A percentile compares a stretch with the other conserved stretches of the same genome.
Evolutionary conservation across 2,113 vertebrate genomes (phyloP).

Genomic region (Spea bombifrons): DNA sequence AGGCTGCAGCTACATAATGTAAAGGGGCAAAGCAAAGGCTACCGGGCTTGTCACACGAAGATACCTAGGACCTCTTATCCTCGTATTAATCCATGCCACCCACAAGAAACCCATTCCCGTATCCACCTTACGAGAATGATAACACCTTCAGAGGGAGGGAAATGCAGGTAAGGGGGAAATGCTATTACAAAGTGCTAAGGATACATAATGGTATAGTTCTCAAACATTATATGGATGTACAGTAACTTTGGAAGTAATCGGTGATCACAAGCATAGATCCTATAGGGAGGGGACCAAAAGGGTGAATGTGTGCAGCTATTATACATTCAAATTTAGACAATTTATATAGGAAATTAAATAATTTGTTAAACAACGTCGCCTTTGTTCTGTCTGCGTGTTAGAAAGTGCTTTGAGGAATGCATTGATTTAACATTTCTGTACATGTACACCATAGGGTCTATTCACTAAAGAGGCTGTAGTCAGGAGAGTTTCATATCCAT

Average conservation of each 20-base stretch:
- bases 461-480: too few relatives aligned
- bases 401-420: too few relatives aligned
- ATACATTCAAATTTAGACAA: not conserved
- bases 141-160: slow-evolving; percentile 53
- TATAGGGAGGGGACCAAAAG: not conserved
- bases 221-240: not conserved
- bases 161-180: not conserved
- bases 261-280: not conserved
- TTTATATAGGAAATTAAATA: too few relatives aligned
- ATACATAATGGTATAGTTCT: not conserved
- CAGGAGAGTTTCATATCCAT: too few relatives aligned
- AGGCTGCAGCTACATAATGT: not conserved
- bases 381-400: too few relatives aligned
- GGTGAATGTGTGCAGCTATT: not conserved
- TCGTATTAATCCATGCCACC: slow-evolving; percentile 56
- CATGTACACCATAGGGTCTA: too few relatives aligned
- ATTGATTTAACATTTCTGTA: too few relatives aligned
- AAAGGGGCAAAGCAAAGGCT: not conserved
- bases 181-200: not conserved
- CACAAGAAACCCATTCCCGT: slow-evolving; percentile 63
- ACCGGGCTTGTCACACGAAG: not conserved
- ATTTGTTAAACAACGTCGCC: too few relatives aligned
- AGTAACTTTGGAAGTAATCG: not conserved
- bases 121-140: slow-evolving; percentile 59
- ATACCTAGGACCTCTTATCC: not conserved